These are phyloP conservation scores for Phyllotis vaccarum DNA, from an alignment of 2,797 vertebrate species.

Conservation along the genomic window DNA sequence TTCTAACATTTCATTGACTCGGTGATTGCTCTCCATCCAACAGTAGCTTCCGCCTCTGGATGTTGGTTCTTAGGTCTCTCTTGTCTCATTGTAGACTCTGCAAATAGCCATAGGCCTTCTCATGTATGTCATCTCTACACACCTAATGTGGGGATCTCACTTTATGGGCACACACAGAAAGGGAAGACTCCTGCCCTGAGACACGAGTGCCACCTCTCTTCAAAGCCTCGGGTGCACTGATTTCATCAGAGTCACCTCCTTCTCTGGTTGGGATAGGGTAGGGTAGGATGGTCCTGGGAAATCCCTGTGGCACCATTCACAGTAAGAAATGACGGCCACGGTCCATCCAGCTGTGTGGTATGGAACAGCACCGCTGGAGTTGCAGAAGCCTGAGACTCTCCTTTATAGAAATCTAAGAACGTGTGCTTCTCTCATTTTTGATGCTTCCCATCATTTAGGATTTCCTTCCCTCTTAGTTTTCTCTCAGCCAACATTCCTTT, in stretches of 20 bases:
- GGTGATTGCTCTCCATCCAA: slow-evolving; percentile 64
- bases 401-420: neutral
- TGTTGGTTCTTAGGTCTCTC: slow-evolving; percentile 58
- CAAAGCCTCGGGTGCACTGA: neutral
- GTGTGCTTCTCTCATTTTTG: neutral
- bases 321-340: neutral
- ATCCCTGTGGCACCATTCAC: neutral
- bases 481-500: slow-evolving; percentile 14
- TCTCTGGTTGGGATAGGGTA: neutral
- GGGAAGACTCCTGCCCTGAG: neutral
- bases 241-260: neutral
- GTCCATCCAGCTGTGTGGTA: neutral
- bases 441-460: neutral
- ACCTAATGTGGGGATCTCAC: neutral
- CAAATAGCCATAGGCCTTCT: slow-evolving; percentile 47
- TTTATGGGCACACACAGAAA: neutral
- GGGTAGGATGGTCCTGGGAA: neutral
- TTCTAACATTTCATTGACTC: slow-evolving; percentile 78
- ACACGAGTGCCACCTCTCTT: neutral
- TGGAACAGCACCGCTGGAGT: neutral
- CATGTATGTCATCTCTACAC: neutral
- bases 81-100: slow-evolving; percentile 32
- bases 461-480: slow-evolving; percentile 1
- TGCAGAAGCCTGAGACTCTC: neutral
- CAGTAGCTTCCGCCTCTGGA: slow-evolving; percentile 65